Evolutionary conservation across 2,888 invertebrate genomes (phyloP).

Genomic region (Incurvaria masculella): DNA sequence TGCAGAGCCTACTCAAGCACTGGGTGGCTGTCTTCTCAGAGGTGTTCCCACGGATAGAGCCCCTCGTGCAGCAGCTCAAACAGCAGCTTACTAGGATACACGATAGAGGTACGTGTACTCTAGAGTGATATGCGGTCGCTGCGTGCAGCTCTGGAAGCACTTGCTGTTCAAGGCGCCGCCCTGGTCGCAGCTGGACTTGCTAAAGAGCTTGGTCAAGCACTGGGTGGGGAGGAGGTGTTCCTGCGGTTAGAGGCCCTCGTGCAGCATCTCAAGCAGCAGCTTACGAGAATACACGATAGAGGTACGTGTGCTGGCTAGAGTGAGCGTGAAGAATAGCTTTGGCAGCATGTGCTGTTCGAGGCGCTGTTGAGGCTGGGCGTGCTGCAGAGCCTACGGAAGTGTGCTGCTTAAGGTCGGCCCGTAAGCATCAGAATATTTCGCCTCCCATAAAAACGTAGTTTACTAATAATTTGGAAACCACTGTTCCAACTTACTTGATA

Average conservation of each 20-base stretch:
- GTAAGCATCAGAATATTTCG: too few species aligned
- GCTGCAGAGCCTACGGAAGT: slow-evolving; percentile 50
- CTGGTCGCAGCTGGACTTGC: slow-evolving; percentile 51
- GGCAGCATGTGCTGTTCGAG: slow-evolving; percentile 50
- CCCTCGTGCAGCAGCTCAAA: slow-evolving; percentile 33
- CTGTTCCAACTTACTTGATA: too few species aligned
- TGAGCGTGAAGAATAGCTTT: slow-evolving; percentile 51
- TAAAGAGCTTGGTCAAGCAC: slow-evolving; percentile 55
- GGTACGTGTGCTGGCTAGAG: slow-evolving; percentile 21
- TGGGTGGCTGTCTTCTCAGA: slow-evolving; percentile 60
- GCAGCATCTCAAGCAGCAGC: slow-evolving; percentile 28
- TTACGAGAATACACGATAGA: slow-evolving; percentile 29
- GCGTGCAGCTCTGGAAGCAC: slow-evolving; percentile 50
- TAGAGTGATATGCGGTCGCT: slow-evolving; percentile 48
- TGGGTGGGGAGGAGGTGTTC: slow-evolving; percentile 55
- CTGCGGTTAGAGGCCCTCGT: slow-evolving; percentile 41
- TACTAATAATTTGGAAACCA: too few species aligned
- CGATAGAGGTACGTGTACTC: slow-evolving; percentile 27
- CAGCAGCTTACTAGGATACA: slow-evolving; percentile 25
- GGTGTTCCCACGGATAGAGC: slow-evolving; percentile 44
- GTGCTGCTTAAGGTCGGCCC: too few species aligned
- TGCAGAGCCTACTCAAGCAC: slow-evolving; percentile 55
- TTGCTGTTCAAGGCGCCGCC: slow-evolving; percentile 54
- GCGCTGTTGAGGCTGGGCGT: slow-evolving; percentile 48
- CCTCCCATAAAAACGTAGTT: too few species aligned